Evolutionary conservation across 2,113 vertebrate species (phyloP).

Genomic region (Falcunculus frontatus): DNA sequence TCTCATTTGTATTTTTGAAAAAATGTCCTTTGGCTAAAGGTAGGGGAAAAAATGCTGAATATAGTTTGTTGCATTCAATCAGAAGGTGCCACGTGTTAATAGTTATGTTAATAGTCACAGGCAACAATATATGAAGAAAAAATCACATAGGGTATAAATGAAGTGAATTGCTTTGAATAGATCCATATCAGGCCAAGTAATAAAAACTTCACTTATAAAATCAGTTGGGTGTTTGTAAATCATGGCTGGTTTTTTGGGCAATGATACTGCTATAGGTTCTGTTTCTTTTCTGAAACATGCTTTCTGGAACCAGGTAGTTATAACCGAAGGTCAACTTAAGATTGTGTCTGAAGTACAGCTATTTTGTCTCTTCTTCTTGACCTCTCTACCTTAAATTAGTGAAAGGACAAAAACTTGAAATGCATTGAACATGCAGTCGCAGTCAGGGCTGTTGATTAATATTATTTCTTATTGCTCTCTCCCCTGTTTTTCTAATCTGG

Average conservation of each 20-base stretch:
- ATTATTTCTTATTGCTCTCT: not conserved
- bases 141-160: not conserved
- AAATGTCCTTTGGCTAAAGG: not conserved
- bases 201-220: not conserved
- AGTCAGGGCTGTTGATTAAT: not conserved
- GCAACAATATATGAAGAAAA: not conserved
- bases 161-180: not conserved
- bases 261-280: not conserved
- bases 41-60: not conserved
- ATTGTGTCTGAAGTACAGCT: not conserved
- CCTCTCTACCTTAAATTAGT: not conserved
- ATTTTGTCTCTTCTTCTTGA: not conserved
- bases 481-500: not conserved
- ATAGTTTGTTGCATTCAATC: not conserved
- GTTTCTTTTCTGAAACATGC: not conserved
- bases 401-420: not conserved
- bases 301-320: not conserved
- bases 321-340: not conserved
- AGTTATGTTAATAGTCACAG: rapidly evolving
- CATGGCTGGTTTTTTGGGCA: rapidly evolving
- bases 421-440: not conserved
- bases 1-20: not conserved
- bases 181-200: not conserved
- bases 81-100: not conserved
- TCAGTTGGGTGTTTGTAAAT: not conserved